phyloP scores from a whole-genome alignment of 2,113 vertebrate species.

The Rhynchopsitta pachyrhyncha region DNA sequence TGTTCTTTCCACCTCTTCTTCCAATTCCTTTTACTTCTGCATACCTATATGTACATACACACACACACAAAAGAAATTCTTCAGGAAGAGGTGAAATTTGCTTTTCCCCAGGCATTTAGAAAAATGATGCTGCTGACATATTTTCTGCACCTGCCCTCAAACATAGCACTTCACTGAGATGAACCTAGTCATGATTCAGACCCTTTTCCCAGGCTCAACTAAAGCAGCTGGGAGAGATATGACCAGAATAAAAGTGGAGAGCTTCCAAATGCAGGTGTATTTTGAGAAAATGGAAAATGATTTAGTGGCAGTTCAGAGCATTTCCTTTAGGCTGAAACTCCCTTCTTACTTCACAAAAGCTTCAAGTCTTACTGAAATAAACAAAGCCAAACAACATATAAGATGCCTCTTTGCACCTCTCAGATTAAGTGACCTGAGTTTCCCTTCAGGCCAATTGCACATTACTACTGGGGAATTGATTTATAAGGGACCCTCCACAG shows the following conservation, averaged over 20 bases:
- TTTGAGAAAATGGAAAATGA: slow-evolving; percentile 1
- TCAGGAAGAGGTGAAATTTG: background rate
- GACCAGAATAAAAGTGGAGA: slow-evolving; percentile 21
- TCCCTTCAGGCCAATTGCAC: slow-evolving; percentile 22
- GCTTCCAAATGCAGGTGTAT: background rate
- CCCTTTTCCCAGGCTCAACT: slow-evolving; percentile 68
- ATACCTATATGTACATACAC: background rate
- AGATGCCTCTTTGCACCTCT: slow-evolving; percentile 40
- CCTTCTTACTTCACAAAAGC: background rate
- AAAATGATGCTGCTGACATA: background rate
- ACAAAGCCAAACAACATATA: slow-evolving; percentile 1
- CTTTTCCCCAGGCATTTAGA: slow-evolving; percentile 8
- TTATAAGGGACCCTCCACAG: slow-evolving; percentile 52
- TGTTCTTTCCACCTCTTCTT: background rate
- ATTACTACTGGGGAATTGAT: background rate
- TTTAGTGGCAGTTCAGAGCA: background rate
- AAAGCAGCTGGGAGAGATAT: slow-evolving; percentile 26
- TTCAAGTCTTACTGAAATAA: slow-evolving; percentile 30
- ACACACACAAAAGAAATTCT: background rate
- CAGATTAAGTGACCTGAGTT: slow-evolving; percentile 13
- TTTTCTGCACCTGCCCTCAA: slow-evolving; percentile 24
- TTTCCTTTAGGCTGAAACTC: background rate
- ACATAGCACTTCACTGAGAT: slow-evolving; percentile 23
- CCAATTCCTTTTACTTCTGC: background rate
- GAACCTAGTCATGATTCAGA: slow-evolving; percentile 50